Base-by-base conservation (phyloP, 2,888 invertebrate species). In the Lampropteryx suffumata region DNA sequence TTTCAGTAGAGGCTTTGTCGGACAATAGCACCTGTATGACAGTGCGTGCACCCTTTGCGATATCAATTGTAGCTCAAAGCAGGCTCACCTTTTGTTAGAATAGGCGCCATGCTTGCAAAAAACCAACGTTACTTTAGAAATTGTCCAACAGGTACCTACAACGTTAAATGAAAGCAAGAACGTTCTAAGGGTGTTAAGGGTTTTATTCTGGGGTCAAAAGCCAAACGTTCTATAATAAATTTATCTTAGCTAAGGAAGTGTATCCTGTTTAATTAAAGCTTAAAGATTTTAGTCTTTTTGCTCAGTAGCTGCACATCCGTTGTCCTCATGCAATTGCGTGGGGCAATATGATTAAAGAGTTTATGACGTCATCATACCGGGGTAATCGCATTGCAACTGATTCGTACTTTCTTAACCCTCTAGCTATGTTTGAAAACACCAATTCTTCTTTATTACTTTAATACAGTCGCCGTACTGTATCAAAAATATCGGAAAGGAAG, bases 271-370 rank as follows among this genome's bases (percentile, higher is more conserved):
- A 48, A 48, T 54, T 50, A 46, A 17, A 50, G 49, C n/a, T n/a
- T n/a, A n/a, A n/a, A n/a, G 49, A 45, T 43, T 66, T 69, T 49
- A 28, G 70, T 65, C 64, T 68, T 63, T 62, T 64, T 64, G 56
- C 68, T 26, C 67, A 62, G 74, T 71, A 9, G 24, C 35, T 81
- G 81, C 79, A 84, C 85, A 82, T 88, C 88, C 88, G 84, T 73
- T 68, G 70, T 65, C 76, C 70, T 73, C 74, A 80, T 79, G 76
- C 73, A 75, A 69, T 74, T 80, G 84, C 75, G 72, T 79, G 79
- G 74, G 73, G 76, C 79, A 76, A 79, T 79, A 75, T 79, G 80
- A 83, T 84, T 78, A 83, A 65, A 62, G 76, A 77, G 79, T 73
- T 49, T 44, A 62, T 69, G 70, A 75, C 75, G 74, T 76, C 73